Percentiles rank a stretch among this genome's conserved stretches.
phyloP scores from a whole-genome alignment of 2,888 invertebrate genomes.

The Sminthurinus aureus region DNA sequence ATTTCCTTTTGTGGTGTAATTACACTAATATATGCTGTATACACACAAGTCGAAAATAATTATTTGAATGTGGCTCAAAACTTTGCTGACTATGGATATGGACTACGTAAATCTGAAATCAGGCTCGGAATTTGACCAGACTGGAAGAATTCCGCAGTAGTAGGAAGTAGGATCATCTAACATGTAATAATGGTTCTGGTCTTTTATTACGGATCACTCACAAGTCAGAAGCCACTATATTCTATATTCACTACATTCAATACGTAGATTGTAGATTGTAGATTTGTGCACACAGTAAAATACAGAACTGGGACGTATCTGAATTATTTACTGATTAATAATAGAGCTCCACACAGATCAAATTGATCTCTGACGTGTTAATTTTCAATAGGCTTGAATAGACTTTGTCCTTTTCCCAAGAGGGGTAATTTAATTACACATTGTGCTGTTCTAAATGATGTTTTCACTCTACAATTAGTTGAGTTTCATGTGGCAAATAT shows the following conservation, averaged over 20 bases:
- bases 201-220: too few relatives aligned
- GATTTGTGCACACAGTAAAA: not conserved
- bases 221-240: too few relatives aligned
- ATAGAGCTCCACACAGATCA: slow-evolving; percentile 5
- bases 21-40: too few relatives aligned
- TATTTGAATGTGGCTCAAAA: too few relatives aligned
- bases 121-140: too few relatives aligned
- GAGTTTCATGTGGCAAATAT: not conserved
- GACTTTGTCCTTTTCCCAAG: slow-evolving; percentile 28
- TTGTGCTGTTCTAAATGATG: slow-evolving; percentile 28
- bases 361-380: slow-evolving; percentile 43
- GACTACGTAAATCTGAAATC: too few relatives aligned
- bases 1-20: too few relatives aligned
- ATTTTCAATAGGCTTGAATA: slow-evolving; percentile 43
- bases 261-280: not conserved
- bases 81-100: too few relatives aligned
- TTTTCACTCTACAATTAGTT: slow-evolving; percentile 21
- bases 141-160: too few relatives aligned
- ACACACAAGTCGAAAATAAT: too few relatives aligned
- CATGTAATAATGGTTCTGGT: too few relatives aligned
- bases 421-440: slow-evolving; percentile 37
- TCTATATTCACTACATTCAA: not conserved
- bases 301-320: not conserved
- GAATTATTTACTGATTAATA: slow-evolving; percentile 22
- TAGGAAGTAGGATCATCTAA: too few relatives aligned